Conservation (phyloP, 2,888 invertebrate genomes). For the Ceraclea dissimilis region DNA sequence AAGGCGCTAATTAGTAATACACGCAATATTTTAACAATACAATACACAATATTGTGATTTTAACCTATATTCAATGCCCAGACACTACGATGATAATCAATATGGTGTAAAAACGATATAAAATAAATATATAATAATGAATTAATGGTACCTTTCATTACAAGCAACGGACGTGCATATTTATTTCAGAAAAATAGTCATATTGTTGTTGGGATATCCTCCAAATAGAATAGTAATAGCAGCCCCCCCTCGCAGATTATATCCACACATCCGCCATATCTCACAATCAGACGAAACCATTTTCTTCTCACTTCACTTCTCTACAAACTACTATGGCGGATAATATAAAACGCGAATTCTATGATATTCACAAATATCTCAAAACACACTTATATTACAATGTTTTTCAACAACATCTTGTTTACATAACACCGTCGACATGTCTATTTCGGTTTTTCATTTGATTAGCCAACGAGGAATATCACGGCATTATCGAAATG, state of each 20-base stretch:
- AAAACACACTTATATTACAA: conserved; percentile 1
- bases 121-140: not conserved
- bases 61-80: not conserved
- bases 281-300: conserved; percentile 19
- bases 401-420: not conserved
- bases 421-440: conserved; percentile 1
- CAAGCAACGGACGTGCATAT: not conserved
- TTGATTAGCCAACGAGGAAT: not conserved
- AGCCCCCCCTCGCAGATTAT: not conserved
- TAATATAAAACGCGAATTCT: conserved; percentile 7
- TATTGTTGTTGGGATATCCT: not conserved
- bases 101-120: not conserved
- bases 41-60: not conserved
- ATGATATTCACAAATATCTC: conserved; percentile 5
- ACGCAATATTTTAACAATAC: not conserved
- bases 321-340: conserved; percentile 17
- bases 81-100: not conserved
- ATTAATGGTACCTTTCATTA: not conserved
- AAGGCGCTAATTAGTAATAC: not conserved
- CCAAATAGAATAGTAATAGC: not conserved
- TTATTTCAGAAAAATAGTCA: not conserved
- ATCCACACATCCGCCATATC: conserved; percentile 16
- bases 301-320: conserved; percentile 16
- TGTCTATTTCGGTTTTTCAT: not conserved
- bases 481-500: not conserved